Base-by-base conservation (phyloP, 2,113 vertebrate species). In the Prunella fulvescens region DNA sequence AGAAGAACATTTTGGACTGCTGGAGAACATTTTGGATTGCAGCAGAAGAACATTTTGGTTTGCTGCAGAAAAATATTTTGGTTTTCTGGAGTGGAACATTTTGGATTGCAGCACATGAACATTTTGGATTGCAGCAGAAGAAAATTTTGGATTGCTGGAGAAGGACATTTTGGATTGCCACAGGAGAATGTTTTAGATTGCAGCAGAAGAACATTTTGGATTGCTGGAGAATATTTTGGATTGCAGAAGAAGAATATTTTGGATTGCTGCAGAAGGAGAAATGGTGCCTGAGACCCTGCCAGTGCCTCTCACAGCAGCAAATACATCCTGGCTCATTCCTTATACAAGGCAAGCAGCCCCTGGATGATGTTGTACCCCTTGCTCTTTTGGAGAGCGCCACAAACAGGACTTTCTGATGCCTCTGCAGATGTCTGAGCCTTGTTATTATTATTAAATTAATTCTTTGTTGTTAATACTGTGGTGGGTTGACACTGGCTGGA, bases 11-110 rank as follows among this genome's bases (percentile, higher is more conserved):
- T 42, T 23, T 64, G 33, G 33, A 35, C 48, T 35, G 31, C 8
- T 3, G 23, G 0, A 45, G 15, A 1, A 33, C 7, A 23, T 65
- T n/a, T 45, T 47, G 17, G 25, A 5, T 14, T 69, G 5, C 19
- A 1, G 48, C 0, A 31, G 19, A 14, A 35, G 22, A 7, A 40
- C 9, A 44, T 19, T 88, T 29, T 39, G n/a, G 26, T 29, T 5
- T 20, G 7, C 14, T 56, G 19, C 5, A 35, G 45, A 28, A 19
- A 17, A 0, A 70, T 5, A 12, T 69, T 50, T 47, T 67, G 24
- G 33, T 14, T 47, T 66, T 2, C 14, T 4, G 31, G 0, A 25
- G 22, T n/a, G n/a, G n/a, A n/a, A n/a, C 37, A 37, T 37, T 37
- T 37, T 37, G 37, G 37, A 37, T 37, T 37, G 37, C 37, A 8